These are phyloP conservation scores for Atlantisia rogersi DNA, from an alignment of 2,113 vertebrate species.

Conservation along the genomic window DNA sequence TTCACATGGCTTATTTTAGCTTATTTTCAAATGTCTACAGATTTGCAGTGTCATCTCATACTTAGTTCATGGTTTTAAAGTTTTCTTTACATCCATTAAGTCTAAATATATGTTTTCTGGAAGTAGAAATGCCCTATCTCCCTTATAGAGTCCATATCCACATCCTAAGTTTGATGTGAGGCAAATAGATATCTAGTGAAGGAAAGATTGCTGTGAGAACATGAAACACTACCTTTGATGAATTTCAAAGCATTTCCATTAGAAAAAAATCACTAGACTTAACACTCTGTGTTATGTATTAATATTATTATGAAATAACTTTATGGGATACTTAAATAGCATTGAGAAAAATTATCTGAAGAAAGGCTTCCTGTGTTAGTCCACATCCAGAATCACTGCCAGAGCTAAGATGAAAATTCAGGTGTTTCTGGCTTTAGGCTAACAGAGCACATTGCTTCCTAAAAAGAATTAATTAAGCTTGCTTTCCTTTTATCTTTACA, in stretches of 20 bases:
- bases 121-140: not conserved
- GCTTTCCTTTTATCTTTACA: conserved; percentile 22
- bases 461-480: conserved; percentile 16
- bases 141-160: not conserved
- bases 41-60: not conserved
- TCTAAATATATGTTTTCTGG: not conserved
- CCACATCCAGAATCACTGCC: not conserved
- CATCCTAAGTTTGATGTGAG: not conserved
- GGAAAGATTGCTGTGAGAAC: not conserved
- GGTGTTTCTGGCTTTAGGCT: not conserved
- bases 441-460: not conserved
- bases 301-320: not conserved
- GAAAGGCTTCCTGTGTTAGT: not conserved
- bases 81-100: not conserved
- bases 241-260: not conserved
- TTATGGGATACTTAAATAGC: not conserved
- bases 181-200: not conserved
- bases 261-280: not conserved
- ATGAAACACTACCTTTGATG: not conserved
- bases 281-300: not conserved
- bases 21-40: not conserved
- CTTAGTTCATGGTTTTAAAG: not conserved
- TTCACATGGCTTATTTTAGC: not conserved
- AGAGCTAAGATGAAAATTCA: not conserved
- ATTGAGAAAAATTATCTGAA: not conserved